A percentile compares a stretch with the other conserved stretches of the same genome.
Conservation (phyloP, 2,888 invertebrate genomes). For the Ernsta delagoae region DNA sequence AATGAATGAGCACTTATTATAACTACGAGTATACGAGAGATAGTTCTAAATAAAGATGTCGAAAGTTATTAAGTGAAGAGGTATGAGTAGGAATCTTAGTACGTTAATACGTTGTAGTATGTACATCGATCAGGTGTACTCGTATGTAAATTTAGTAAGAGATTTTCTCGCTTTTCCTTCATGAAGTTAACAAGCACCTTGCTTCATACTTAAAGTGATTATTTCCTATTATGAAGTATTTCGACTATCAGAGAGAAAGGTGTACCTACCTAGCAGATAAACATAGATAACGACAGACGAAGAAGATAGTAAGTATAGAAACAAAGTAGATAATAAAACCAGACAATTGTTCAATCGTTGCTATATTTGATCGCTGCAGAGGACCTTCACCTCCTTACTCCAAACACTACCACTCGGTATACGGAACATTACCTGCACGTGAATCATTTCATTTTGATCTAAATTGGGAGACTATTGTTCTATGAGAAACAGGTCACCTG, state of each 20-base stretch:
- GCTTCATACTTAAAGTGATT: no score
- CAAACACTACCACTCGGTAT: constrained; percentile 10
- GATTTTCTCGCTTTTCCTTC: no score
- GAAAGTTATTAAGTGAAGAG: neutral
- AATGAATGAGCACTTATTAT: constrained; percentile 10
- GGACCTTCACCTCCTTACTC: constrained; percentile 7
- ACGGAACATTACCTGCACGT: neutral
- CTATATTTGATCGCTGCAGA: neutral
- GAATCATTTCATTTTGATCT: constrained; percentile 17
- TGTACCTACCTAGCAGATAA: no score
- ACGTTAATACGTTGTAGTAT: no score
- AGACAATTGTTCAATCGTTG: neutral
- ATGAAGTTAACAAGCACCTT: no score
- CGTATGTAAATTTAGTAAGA: no score
- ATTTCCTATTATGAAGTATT: no score
- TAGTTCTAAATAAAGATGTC: neutral
- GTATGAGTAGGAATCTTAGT: no score
- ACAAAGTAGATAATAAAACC: neutral
- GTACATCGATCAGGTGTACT: no score
- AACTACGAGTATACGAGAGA: constrained; percentile 3
- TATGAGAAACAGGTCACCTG: constrained; percentile 27
- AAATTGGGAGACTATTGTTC: constrained; percentile 24
- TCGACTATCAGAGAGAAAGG: no score
- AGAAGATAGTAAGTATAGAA: neutral
- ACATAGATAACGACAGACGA: no score